Evolutionary conservation across 2,797 vertebrate species (phyloP), one percentile per base, ranked within the genome.

Genomic region (Naso thynnoides): DNA sequence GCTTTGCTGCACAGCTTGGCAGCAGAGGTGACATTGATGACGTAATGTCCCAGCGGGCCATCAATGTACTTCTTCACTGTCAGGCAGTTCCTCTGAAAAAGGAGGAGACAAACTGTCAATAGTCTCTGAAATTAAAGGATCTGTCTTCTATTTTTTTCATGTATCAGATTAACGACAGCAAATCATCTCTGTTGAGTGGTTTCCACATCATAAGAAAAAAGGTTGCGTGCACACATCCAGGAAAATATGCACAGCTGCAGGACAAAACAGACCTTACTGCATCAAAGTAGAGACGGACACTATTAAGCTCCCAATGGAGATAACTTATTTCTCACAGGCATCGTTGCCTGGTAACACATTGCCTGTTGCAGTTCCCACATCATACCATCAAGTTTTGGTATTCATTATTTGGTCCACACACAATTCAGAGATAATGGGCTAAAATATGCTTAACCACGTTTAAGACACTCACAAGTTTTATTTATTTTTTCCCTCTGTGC

Each of bases 21-120:
- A 1, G 96, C 97, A 7, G 95, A 94, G 11, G 97, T 98, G 59
- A 98, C 96, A 3, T 98, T 98, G 59, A 98, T 91, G 76, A 96
- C 82, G 0, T 98, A 99, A 76, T 93, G 95, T 39, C 96, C 97
- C 75, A 98, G 84, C 1, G 91, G 87, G 2, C 96, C 96, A 0
- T 95, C 93, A 1, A 98, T 92, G 79, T 95, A 96, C 13, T 74
- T 84, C 87, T 97, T 96, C 81, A 97, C 93, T 0, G 88, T 88
- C 64, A 95, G 80, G 67, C 97, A 99, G 92, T 92, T 96, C 45
- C 94, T 94, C 97, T 98, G 78, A 66, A 38, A 47, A 42, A 45
- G 7, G 1, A 57, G 26, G 8, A 23, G 18, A 66, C 9, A 59
- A 13, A 48, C 23, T 1, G 27, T 42, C 13, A 54, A 23, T 8